These are phyloP conservation scores for Macheiramphus alcinus DNA, from an alignment of 2,113 vertebrate species.

Conservation along the genomic window DNA sequence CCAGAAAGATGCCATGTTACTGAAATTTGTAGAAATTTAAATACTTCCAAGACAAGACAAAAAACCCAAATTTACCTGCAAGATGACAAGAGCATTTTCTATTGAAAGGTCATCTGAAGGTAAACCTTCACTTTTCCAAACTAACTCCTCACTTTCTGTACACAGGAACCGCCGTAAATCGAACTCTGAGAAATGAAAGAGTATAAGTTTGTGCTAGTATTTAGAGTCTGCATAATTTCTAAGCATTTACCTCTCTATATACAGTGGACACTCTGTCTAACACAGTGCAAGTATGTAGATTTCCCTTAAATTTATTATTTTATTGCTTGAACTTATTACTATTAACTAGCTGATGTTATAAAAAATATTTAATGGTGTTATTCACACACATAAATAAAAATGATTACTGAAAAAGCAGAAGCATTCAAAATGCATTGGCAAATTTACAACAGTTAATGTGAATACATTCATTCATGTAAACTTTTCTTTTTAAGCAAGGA, in stretches of 20 bases:
- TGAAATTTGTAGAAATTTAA: neutral
- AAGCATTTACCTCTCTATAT: neutral
- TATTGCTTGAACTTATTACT: neutral
- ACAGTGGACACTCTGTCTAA: neutral
- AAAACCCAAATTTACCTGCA: conserved; percentile 81
- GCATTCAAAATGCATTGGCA: neutral
- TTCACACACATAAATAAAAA: neutral
- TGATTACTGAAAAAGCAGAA: neutral
- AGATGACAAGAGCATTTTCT: conserved; percentile 95
- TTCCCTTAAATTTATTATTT: neutral
- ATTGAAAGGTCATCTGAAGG: conserved; percentile 97
- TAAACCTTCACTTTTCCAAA: conserved; percentile 97
- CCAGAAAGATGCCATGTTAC: neutral
- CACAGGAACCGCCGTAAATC: conserved; percentile 90
- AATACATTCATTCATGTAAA: neutral
- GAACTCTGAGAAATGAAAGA: conserved; percentile 79
- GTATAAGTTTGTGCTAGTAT: neutral
- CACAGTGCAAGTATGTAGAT: neutral
- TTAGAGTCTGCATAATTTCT: neutral
- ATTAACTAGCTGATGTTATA: neutral
- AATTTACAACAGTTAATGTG: neutral
- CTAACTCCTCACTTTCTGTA: conserved; percentile 94
- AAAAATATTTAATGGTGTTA: neutral
- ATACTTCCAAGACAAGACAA: neutral
- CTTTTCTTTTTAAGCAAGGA: neutral